phyloP scores from a whole-genome alignment of 2,888 invertebrate genomes.

The Drosophila neutralis region DNA sequence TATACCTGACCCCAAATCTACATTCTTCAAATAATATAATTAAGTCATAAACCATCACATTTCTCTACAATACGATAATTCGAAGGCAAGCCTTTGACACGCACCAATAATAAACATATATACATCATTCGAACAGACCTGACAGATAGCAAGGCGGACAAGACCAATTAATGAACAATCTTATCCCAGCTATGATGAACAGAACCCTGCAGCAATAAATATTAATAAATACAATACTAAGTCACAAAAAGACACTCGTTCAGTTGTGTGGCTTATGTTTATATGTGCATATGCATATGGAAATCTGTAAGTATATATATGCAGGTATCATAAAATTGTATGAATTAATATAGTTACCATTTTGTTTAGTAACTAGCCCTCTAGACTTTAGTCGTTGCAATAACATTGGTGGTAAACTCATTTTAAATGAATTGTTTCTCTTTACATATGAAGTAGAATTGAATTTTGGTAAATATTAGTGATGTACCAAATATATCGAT shows the following conservation, averaged over 20 bases:
- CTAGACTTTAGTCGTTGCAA: constrained; percentile 58
- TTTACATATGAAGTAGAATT: background rate
- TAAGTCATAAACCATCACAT: background rate
- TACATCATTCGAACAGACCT: background rate
- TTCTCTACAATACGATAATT: background rate
- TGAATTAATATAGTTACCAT: constrained; percentile 26
- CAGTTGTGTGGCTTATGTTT: background rate
- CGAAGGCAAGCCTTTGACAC: background rate
- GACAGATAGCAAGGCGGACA: background rate
- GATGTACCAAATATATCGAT: background rate
- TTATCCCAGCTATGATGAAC: background rate
- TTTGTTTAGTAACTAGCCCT: constrained; percentile 49
- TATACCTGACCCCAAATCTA: background rate
- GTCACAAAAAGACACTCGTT: background rate
- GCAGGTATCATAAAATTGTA: background rate
- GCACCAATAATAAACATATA: background rate
- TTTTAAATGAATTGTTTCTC: constrained; percentile 5
- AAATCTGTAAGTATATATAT: background rate
- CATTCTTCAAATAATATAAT: background rate
- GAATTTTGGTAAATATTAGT: background rate
- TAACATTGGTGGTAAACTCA: constrained; percentile 66
- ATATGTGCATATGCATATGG: background rate
- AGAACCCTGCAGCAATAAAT: background rate
- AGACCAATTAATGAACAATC: background rate
- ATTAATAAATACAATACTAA: too few relatives aligned